A percentile compares a stretch with the other conserved stretches of the same genome.
phyloP scores from a whole-genome alignment of 1,140 invertebrate genomes.

The Drosophila repletoides region DNA sequence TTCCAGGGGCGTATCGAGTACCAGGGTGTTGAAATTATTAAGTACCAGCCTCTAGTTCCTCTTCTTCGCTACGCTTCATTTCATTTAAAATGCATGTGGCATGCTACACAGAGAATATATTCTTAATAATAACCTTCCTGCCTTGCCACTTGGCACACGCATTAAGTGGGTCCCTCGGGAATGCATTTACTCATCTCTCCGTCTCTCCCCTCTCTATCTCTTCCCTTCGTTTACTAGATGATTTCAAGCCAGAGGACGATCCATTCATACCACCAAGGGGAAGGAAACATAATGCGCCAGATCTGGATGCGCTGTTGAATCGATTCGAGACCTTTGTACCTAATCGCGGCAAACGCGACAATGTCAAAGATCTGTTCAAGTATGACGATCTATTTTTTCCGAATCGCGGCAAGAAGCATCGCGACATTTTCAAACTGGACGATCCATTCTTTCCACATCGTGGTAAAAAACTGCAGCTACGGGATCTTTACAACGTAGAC shows the following conservation, averaged over 20 bases:
- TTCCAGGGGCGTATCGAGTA: conserved; percentile 22
- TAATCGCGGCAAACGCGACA: conserved; percentile 77
- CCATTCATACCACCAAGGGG: conserved; percentile 79
- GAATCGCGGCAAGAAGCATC: conserved; percentile 77
- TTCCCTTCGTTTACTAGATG: conserved; percentile 22
- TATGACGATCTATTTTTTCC: conserved; percentile 80
- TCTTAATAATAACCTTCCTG: conserved; percentile 18
- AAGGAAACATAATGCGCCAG: conserved; percentile 69
- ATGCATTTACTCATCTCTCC: conserved; percentile 2
- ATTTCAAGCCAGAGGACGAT: conserved; percentile 45
- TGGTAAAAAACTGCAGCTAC: conserved; percentile 72
- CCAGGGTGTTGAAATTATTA: conserved; percentile 41
- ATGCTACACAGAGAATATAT: too few species aligned
- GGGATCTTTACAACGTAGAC: conserved; percentile 66
- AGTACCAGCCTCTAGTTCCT: conserved; percentile 3
- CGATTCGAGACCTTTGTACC: conserved; percentile 76
- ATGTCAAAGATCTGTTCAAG: conserved; percentile 81
- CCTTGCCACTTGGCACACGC: conserved; percentile 3
- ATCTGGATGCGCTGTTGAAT: conserved; percentile 61
- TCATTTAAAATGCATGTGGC: conserved; percentile 38
- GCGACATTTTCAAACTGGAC: conserved; percentile 48
- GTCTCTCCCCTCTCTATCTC: not conserved
- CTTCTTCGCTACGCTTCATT: conserved; percentile 2
- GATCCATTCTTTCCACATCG: conserved; percentile 70
- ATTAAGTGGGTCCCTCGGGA: not conserved